phyloP scores from a whole-genome alignment of 2,888 invertebrate genomes.

The Eilema caniola region DNA sequence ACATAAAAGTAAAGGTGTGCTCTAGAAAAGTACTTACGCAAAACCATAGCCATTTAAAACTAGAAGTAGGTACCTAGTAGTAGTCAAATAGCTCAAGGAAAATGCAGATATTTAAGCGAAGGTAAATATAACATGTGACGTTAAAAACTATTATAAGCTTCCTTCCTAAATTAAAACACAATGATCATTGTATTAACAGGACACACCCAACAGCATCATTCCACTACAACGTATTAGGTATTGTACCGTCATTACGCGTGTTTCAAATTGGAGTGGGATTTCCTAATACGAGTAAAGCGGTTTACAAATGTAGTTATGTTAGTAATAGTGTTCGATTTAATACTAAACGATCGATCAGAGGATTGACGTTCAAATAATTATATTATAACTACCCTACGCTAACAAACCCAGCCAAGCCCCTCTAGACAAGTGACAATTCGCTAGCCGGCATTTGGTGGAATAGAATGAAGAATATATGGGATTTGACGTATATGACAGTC shows the following conservation, averaged over 20 bases:
- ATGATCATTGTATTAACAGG: background rate
- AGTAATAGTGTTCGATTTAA: too few species aligned
- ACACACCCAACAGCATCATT: conserved; percentile 7
- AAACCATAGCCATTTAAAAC: too few species aligned
- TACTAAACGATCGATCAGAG: background rate
- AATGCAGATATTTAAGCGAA: background rate
- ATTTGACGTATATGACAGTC: too few species aligned
- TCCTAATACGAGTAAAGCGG: background rate
- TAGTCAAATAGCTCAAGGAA: background rate
- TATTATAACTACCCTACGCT: too few species aligned
- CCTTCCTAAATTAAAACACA: conserved; percentile 1
- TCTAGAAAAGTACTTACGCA: too few species aligned
- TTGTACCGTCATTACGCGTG: background rate
- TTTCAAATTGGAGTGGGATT: background rate
- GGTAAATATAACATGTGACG: background rate
- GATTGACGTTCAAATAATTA: background rate
- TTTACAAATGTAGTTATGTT: background rate
- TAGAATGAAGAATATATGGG: too few species aligned
- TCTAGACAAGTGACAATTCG: too few species aligned
- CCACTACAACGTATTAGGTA: background rate
- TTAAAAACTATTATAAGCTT: background rate
- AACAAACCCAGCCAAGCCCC: too few species aligned
- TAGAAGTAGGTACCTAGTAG: too few species aligned
- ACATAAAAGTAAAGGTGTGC: too few species aligned
- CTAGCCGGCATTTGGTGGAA: too few species aligned